These are phyloP conservation scores for Erebia ligea DNA, from an alignment of 2,888 invertebrate species.

Conservation along the genomic window DNA sequence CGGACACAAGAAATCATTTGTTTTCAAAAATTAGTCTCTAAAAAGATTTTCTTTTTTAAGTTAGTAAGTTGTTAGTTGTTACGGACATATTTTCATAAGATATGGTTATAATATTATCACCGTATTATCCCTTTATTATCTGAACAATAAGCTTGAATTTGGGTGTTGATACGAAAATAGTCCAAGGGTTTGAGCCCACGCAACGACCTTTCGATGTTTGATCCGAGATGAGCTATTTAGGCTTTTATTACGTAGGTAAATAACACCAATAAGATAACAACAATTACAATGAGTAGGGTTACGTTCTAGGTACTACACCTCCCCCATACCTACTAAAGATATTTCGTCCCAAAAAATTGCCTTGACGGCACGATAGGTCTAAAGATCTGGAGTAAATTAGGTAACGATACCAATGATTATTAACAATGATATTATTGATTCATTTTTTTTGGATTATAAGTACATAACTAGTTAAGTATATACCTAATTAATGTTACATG, in stretches of 20 bases:
- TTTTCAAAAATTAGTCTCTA: too few species aligned
- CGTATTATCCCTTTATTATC: background rate
- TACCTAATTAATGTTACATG: too few species aligned
- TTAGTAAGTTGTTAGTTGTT: background rate
- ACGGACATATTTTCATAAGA: background rate
- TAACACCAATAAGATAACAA: conserved; percentile 4
- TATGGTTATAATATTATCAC: background rate
- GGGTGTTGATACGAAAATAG: conserved; percentile 3
- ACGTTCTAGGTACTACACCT: background rate
- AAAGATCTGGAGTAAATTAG: background rate
- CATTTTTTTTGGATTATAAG: too few species aligned
- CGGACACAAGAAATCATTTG: too few species aligned
- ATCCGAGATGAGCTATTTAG: conserved; percentile 17
- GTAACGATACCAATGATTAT: background rate
- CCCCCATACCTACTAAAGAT: background rate
- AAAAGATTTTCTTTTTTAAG: too few species aligned
- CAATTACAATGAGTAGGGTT: background rate
- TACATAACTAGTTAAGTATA: too few species aligned
- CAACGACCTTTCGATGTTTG: conserved; percentile 10
- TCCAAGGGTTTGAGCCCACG: conserved; percentile 18
- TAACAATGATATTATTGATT: too few species aligned
- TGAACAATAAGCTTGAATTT: conserved; percentile 14
- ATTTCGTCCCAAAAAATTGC: background rate
- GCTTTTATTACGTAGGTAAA: background rate
- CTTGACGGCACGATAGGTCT: background rate